phyloP scores from a whole-genome alignment of 37 sponge, comb jelly and placozoan genomes.

The Eunapius fragilis region DNA sequence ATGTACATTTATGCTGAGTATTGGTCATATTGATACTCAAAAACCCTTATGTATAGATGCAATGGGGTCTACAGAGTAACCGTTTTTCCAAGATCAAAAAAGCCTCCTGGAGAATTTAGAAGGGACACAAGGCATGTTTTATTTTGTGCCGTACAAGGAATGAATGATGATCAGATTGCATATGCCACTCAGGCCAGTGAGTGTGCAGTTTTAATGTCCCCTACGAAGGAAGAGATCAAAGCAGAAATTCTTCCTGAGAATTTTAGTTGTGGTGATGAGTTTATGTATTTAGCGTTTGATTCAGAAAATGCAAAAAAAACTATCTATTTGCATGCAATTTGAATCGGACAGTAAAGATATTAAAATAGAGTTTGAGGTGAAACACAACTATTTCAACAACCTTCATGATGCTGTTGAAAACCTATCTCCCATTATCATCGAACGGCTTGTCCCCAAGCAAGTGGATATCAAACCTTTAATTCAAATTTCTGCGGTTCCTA shows the following conservation, averaged over 20 bases:
- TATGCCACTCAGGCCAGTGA: slow-evolving; percentile 72
- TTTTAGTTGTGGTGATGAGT: slow-evolving; percentile 3
- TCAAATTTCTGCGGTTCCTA: background rate
- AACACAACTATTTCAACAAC: slow-evolving; percentile 63
- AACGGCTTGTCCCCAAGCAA: slow-evolving; percentile 24
- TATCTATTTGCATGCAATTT: too few species aligned
- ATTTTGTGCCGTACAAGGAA: slow-evolving; percentile 4
- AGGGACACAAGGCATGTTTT: background rate
- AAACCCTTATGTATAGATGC: background rate
- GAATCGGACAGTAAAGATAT: too few species aligned
- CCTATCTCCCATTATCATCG: slow-evolving; percentile 16
- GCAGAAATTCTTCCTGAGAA: slow-evolving; percentile 29
- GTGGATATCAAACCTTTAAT: background rate
- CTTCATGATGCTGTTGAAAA: slow-evolving; percentile 39
- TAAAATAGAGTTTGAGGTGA: slow-evolving; percentile 53
- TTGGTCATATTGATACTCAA: too few species aligned
- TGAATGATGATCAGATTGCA: slow-evolving; percentile 28
- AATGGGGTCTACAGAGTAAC: background rate
- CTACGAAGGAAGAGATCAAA: background rate
- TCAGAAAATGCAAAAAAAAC: background rate
- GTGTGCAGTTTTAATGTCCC: background rate
- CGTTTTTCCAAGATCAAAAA: too few species aligned
- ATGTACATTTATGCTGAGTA: too few species aligned
- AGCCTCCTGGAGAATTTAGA: too few species aligned
- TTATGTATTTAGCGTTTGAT: slow-evolving; percentile 22